Evolutionary conservation across 2,888 invertebrate genomes (phyloP), one percentile per base, ranked within the genome.

Genomic region (Drosophila tripunctata): DNA sequence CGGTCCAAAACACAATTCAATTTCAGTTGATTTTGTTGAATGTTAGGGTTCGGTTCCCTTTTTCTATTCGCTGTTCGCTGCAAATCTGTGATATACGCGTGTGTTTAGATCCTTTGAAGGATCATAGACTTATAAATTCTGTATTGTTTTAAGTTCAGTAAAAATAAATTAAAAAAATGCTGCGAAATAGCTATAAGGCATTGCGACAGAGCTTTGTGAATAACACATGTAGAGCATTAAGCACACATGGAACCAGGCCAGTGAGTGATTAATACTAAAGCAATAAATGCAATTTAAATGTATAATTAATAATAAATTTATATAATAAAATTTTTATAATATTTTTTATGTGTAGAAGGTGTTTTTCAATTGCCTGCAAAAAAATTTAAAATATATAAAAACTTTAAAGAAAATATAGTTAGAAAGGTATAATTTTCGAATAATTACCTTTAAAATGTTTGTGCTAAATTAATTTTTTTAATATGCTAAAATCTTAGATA

Each of bases 161-260:
- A 17, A 12, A 24, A 55, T n/a, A 19, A 45, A 10, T 4, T 5
- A 0, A 31, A 45, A 56, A 63, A 47, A 80, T 88, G 74, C 78
- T 88, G 62, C 75, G 72, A 43, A 88, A 27, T 10, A 27, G 3
- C 27, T 27, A 27, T 27, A 27, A 27, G 3, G 27, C 27, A 27
- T 10, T 27, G 27, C 27, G 27, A 2, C 27, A 10, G 10, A 27
- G 63, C 36, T 76, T 71, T 6, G 50, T 71, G 7, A 65, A 65
- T 24, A 82, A 75, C 38, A 47, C 67, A 50, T 88, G 85, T 78
- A 77, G 85, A 22, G 64, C 76, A 2, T 62, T 66, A 15, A 82
- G 85, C 54, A 44, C 66, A 14, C 83, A 88, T 45, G 88, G 88
- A 68, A 60, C 88, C 27, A 67, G 79, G 14, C 81, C 88, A 40